Conservation (phyloP, 1,140 invertebrate species). For the Drosophila busckii region DNA sequence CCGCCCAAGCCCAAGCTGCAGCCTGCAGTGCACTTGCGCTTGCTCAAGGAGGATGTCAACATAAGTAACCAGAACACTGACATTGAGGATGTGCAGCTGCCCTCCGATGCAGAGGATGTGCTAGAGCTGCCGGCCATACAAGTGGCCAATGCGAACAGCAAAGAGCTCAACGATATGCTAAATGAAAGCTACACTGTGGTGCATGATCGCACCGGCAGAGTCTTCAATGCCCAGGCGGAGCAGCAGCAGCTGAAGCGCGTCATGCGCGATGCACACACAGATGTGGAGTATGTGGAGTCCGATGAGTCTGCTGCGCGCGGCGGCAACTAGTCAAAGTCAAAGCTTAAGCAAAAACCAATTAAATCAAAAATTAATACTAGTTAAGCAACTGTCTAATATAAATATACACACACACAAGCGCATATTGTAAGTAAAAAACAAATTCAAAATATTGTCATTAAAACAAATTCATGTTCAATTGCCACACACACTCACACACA, state of each 20-base stretch:
- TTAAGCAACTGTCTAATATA: conserved; percentile 26
- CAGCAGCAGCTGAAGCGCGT: conserved; percentile 80
- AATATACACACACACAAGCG: conserved; percentile 59
- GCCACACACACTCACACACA: conserved; percentile 34
- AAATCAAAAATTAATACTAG: conserved; percentile 44
- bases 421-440: conserved; percentile 74
- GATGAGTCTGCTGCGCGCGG: conserved; percentile 68
- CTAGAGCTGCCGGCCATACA: conserved; percentile 35
- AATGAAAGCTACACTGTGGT: conserved; percentile 79
- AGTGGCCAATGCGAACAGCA: conserved; percentile 45
- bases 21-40: conserved; percentile 38
- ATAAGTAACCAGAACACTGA: conserved; percentile 79
- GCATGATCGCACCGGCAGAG: conserved; percentile 72
- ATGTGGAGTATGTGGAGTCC: conserved; percentile 80
- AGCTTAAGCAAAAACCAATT: conserved; percentile 17
- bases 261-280: conserved; percentile 78
- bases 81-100: conserved; percentile 80
- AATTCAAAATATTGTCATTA: too few relatives aligned
- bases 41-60: conserved; percentile 46
- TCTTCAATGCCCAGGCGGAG: conserved; percentile 79
- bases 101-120: conserved; percentile 79
- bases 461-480: conserved; percentile 50
- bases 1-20: conserved; percentile 31
- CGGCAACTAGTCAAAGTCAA: conserved; percentile 49
- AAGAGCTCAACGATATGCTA: conserved; percentile 71